Evolutionary conservation across 2,797 vertebrate species (phyloP).

Genomic region (Myripristis jacobus): DNA sequence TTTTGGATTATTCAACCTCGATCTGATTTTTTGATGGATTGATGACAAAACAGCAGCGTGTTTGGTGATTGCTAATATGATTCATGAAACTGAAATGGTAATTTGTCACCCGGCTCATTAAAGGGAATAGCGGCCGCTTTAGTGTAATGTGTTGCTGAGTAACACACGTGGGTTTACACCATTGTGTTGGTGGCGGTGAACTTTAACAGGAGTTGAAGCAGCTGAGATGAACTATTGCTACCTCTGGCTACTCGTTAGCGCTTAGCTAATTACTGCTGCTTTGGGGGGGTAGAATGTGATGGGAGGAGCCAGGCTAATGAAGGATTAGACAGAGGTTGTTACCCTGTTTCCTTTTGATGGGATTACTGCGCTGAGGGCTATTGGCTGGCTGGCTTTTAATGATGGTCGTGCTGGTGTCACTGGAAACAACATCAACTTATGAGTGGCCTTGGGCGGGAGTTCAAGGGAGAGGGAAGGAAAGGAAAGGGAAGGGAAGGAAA

Average conservation of each 20-base stretch:
- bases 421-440: slow-evolving; percentile 72
- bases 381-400: slow-evolving; percentile 74
- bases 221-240: slow-evolving; percentile 63
- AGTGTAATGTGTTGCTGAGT: slow-evolving; percentile 15
- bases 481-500: slow-evolving; percentile 9
- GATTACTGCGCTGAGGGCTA: slow-evolving; percentile 76
- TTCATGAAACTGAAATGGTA: slow-evolving; percentile 11
- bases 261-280: slow-evolving; percentile 77
- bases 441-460: slow-evolving; percentile 51
- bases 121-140: neutral
- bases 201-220: slow-evolving; percentile 46
- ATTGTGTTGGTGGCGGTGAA: slow-evolving; percentile 44
- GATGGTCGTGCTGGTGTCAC: slow-evolving; percentile 75
- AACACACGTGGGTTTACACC: slow-evolving; percentile 24
- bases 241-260: slow-evolving; percentile 78
- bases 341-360: slow-evolving; percentile 82
- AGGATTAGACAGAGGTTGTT: slow-evolving; percentile 80
- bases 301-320: slow-evolving; percentile 82
- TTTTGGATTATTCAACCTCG: neutral
- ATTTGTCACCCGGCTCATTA: slow-evolving; percentile 21
- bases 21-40: neutral
- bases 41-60: neutral
- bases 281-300: slow-evolving; percentile 54
- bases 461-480: slow-evolving; percentile 9
- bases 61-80: neutral